phyloP scores from a whole-genome alignment of 2,113 vertebrate genomes.

The Lepisosteus oculatus region DNA sequence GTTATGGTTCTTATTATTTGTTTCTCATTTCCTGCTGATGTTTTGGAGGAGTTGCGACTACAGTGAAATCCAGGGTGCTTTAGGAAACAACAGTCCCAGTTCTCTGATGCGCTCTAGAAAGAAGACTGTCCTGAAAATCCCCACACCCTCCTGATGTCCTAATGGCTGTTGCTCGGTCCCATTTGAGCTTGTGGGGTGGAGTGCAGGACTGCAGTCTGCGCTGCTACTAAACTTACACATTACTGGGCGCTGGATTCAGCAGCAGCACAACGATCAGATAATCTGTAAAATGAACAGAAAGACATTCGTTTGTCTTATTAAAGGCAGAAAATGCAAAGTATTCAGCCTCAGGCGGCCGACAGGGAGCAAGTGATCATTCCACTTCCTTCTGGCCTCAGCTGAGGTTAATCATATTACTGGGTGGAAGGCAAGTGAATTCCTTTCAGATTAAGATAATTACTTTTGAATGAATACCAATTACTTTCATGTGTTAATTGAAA shows the following conservation, averaged over 20 bases:
- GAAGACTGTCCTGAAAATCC: background rate
- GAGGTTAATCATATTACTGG: constrained; percentile 4
- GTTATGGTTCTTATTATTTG: too few relatives aligned
- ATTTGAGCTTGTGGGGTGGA: constrained; percentile 7
- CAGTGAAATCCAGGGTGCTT: too few relatives aligned
- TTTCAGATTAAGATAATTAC: constrained; percentile 9
- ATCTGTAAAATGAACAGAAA: background rate
- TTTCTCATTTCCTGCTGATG: too few relatives aligned
- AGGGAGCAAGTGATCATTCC: background rate
- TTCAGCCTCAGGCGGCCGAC: background rate
- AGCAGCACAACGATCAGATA: background rate
- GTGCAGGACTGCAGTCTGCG: too few relatives aligned
- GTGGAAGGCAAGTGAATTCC: background rate
- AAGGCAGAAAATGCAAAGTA: constrained; percentile 4
- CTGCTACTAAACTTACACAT: background rate
- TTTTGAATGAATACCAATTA: constrained; percentile 18
- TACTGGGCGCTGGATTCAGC: background rate
- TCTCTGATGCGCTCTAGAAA: constrained; percentile 2
- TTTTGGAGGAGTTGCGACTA: too few relatives aligned
- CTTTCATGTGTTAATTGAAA: constrained; percentile 15
- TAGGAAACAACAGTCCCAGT: too few relatives aligned
- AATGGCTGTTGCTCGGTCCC: background rate
- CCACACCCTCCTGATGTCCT: background rate
- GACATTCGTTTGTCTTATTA: constrained; percentile 5
- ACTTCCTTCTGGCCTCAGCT: background rate